Percentiles rank a stretch among this genome's conserved stretches.
These are phyloP conservation scores for Helicoverpa armigera DNA, from an alignment of 1,140 invertebrate species.

Conservation along the genomic window DNA sequence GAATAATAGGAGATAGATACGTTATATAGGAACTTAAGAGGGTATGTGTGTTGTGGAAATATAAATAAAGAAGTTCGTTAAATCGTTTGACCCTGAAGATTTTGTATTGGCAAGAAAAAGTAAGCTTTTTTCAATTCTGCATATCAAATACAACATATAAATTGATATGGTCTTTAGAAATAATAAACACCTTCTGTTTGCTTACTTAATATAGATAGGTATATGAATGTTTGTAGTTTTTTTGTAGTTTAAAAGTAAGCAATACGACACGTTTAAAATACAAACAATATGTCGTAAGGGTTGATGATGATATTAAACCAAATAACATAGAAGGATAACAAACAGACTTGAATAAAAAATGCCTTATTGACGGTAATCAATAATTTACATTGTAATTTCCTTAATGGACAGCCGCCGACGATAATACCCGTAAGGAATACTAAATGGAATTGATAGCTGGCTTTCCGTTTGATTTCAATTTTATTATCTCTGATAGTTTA, in stretches of 20 bases:
- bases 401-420: constrained; percentile 1
- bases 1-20: neutral
- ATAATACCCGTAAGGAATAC: neutral
- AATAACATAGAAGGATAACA: no score
- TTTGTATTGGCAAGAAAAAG: no score
- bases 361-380: constrained; percentile 1
- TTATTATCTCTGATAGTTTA: neutral
- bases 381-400: neutral
- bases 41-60: neutral
- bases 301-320: no score
- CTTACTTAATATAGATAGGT: no score
- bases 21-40: neutral
- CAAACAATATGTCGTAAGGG: no score
- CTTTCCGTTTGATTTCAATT: neutral
- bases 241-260: no score
- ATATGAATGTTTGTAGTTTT: no score
- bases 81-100: no score
- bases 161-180: no score
- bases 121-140: neutral
- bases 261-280: no score
- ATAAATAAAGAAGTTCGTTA: neutral
- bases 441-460: neutral
- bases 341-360: no score
- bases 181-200: no score
- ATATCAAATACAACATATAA: neutral